phyloP scores from a whole-genome alignment of 2,797 vertebrate genomes.

The Amblyraja radiata region DNA sequence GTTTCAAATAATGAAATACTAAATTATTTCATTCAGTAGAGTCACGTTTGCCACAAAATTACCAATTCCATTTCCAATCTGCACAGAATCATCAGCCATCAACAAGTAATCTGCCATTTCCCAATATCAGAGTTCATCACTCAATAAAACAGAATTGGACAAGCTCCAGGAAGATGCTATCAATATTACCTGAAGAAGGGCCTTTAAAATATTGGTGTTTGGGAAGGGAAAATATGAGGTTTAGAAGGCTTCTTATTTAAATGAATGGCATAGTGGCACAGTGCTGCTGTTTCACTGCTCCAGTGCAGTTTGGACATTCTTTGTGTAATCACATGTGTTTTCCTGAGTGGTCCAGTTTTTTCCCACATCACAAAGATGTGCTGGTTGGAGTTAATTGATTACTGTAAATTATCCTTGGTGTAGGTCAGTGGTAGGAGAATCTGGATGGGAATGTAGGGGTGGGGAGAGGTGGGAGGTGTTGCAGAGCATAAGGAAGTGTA shows the following conservation, averaged over 20 bases:
- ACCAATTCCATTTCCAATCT: background rate
- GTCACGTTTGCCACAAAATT: background rate
- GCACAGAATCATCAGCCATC: background rate
- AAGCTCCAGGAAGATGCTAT: background rate
- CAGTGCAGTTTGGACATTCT: too few relatives aligned
- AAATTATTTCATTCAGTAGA: background rate
- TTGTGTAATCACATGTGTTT: too few relatives aligned
- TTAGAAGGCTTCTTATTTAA: background rate
- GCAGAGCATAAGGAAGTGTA: too few relatives aligned
- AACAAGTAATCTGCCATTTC: background rate
- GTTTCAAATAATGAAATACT: background rate
- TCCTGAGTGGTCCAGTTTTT: too few relatives aligned
- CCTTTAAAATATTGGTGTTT: background rate
- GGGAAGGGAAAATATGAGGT: background rate
- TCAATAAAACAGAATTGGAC: too few relatives aligned
- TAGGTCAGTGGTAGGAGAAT: too few relatives aligned
- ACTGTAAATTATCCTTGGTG: too few relatives aligned
- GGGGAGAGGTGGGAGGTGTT: too few relatives aligned
- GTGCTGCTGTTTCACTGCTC: too few relatives aligned
- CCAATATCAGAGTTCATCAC: background rate
- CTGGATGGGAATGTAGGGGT: too few relatives aligned
- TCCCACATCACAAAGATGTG: too few relatives aligned
- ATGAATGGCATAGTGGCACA: background rate
- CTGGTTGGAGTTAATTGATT: too few relatives aligned
- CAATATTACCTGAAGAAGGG: background rate